Conservation (phyloP, 2,797 vertebrate genomes). For the Tapirus indicus region DNA sequence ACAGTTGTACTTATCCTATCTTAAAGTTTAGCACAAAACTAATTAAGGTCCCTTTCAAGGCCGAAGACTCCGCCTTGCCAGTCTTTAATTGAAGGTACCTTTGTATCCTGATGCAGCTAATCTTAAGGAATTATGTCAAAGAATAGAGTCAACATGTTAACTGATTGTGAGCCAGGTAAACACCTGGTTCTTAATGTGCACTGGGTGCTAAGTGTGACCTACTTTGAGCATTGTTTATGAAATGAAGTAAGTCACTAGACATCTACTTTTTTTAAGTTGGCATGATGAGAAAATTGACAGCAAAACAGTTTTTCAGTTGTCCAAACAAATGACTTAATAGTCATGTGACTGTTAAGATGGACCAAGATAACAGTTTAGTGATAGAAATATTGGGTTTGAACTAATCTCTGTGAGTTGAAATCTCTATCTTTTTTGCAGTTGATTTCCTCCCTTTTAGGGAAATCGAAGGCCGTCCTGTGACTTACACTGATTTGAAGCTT, state of each 20-base stretch:
- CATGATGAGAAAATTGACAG: slow-evolving; percentile 40
- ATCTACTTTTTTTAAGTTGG: neutral
- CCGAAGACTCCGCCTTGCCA: neutral
- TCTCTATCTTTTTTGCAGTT: neutral
- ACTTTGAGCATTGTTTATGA: neutral
- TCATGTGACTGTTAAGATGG: neutral
- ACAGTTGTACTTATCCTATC: neutral
- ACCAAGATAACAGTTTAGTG: neutral
- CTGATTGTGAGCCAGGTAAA: neutral
- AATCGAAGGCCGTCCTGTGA: neutral
- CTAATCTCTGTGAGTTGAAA: neutral
- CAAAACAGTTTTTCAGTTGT: neutral
- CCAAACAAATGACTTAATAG: neutral
- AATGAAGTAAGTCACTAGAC: neutral
- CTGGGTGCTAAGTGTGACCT: neutral
- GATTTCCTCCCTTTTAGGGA: slow-evolving; percentile 1
- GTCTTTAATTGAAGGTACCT: slow-evolving; percentile 56
- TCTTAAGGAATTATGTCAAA: slow-evolving; percentile 26
- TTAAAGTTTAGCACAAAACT: neutral
- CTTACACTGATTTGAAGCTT: neutral
- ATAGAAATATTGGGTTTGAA: neutral
- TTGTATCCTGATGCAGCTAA: slow-evolving; percentile 50
- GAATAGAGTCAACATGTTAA: slow-evolving; percentile 8
- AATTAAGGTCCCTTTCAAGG: slow-evolving; percentile 56
- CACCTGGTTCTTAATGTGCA: neutral